Evolutionary conservation across 1,140 invertebrate species (phyloP).

Genomic region (Ladona fulva): DNA sequence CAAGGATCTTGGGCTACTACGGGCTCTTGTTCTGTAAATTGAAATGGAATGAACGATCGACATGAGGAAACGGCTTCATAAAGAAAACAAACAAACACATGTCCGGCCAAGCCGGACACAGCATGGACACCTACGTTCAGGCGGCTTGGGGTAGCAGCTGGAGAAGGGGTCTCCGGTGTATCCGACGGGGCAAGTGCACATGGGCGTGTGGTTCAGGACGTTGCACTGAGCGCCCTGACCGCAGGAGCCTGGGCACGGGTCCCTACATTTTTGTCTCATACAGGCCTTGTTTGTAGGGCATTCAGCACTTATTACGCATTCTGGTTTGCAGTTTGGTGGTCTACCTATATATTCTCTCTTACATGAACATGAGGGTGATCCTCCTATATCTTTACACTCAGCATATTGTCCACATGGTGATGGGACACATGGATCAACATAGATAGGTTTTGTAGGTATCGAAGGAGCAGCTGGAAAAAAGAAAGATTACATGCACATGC

Average conservation of each 20-base stretch:
- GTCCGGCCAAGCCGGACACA: constrained; percentile 22
- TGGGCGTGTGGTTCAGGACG: constrained; percentile 50
- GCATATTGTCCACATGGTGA: constrained; percentile 45
- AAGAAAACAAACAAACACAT: constrained; percentile 13
- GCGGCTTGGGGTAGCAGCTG: constrained; percentile 43
- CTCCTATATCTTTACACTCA: constrained; percentile 43
- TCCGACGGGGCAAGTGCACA: constrained; percentile 49
- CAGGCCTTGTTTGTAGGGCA: constrained; percentile 43
- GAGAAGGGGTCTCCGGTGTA: constrained; percentile 57
- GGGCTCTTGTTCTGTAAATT: constrained; percentile 24
- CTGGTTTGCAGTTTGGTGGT: constrained; percentile 45
- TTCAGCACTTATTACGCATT: constrained; percentile 45
- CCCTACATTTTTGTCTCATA: constrained; percentile 49
- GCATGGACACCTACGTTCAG: constrained; percentile 36
- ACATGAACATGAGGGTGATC: constrained; percentile 49
- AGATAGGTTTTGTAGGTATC: constrained; percentile 21
- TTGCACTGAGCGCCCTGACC: constrained; percentile 48
- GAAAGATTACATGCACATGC: constrained; percentile 11
- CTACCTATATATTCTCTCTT: constrained; percentile 40
- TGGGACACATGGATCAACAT: constrained; percentile 45
- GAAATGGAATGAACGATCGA: constrained; percentile 19
- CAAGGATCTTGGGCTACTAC: constrained; percentile 36
- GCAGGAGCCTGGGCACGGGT: constrained; percentile 63
- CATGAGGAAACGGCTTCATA: constrained; percentile 26
- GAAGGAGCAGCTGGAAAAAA: constrained; percentile 16